Evolutionary conservation across 2,113 vertebrate species (phyloP).

Genomic region (Melanotaenia duboulayi): DNA sequence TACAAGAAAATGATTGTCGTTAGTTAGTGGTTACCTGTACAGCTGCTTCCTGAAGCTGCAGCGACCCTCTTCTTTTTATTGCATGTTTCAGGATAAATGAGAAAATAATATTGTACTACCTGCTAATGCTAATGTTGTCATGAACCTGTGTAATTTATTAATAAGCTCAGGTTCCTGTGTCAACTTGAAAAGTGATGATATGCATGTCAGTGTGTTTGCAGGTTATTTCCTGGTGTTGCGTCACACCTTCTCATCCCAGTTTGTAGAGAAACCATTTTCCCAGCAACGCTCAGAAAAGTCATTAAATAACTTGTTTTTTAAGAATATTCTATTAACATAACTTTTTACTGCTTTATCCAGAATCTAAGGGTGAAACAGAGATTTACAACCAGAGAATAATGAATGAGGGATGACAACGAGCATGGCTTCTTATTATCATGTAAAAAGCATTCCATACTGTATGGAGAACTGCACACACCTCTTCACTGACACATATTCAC

Average conservation of each 20-base stretch:
- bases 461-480: conserved; percentile 47
- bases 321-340: background rate
- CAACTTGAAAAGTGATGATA: background rate
- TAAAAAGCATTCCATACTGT: conserved; percentile 75
- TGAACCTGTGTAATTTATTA: background rate
- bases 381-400: conserved; percentile 36
- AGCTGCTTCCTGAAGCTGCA: no score
- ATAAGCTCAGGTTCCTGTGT: background rate
- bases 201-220: background rate
- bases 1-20: no score
- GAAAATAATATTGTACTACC: no score
- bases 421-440: conserved; percentile 67
- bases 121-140: background rate
- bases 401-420: conserved; percentile 36
- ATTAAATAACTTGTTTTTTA: background rate
- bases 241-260: background rate
- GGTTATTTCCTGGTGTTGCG: no score
- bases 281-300: background rate
- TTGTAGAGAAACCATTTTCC: no score
- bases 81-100: no score
- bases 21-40: no score
- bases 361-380: conserved; percentile 13
- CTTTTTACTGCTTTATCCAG: background rate
- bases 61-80: no score
- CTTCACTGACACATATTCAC: conserved; percentile 1